Conservation (phyloP, 2,797 vertebrate genomes). For the Takifugu ocellatus region DNA sequence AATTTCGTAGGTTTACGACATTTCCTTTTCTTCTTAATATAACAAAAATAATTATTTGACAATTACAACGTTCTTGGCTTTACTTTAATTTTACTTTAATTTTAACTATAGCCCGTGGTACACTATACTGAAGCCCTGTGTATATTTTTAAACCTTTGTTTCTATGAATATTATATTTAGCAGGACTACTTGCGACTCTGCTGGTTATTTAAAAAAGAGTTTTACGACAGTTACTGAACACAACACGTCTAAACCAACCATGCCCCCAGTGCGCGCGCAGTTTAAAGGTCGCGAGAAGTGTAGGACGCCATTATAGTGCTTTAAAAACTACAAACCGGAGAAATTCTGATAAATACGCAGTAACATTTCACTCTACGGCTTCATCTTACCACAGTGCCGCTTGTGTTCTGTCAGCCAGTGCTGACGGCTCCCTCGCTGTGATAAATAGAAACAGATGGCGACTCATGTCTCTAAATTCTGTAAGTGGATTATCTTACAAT, state of each 20-base stretch:
- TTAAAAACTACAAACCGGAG: background rate
- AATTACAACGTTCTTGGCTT: too few species aligned
- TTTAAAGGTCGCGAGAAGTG: constrained; percentile 33
- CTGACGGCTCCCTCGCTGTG: constrained; percentile 52
- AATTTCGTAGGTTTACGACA: too few species aligned
- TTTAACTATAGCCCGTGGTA: too few species aligned
- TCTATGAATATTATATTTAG: too few species aligned
- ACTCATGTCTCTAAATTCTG: constrained; percentile 75
- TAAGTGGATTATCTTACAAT: constrained; percentile 74
- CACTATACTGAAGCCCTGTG: too few species aligned
- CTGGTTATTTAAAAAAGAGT: accelerated
- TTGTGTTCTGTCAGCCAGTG: constrained; percentile 19
- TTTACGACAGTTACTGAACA: constrained; percentile 18
- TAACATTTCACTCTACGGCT: background rate
- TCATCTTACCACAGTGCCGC: constrained; percentile 18
- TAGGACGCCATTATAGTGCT: background rate
- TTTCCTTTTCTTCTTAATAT: too few species aligned
- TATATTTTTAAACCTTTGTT: too few species aligned
- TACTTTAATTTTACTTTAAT: too few species aligned
- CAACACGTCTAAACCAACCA: constrained; percentile 27
- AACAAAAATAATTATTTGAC: too few species aligned
- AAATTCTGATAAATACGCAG: background rate
- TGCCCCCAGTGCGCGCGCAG: constrained; percentile 33
- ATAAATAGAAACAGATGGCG: constrained; percentile 76
- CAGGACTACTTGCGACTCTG: too few species aligned